Base-by-base conservation (phyloP, 1,140 invertebrate species). In the Saccostrea cuccullata region DNA sequence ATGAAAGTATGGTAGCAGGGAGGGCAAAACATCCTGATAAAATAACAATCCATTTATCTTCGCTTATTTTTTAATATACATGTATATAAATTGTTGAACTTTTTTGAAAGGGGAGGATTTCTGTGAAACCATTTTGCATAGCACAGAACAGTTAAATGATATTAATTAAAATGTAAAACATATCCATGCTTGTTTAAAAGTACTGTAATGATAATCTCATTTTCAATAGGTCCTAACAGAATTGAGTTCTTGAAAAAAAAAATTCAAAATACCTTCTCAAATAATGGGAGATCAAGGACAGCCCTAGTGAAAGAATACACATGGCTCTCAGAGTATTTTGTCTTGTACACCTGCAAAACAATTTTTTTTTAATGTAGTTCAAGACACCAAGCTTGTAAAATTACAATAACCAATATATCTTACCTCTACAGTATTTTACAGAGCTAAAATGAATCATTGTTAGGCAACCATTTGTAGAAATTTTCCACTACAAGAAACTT, bases 1-100 rank as follows among this genome's bases (percentile, higher is more conserved):
- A 23, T 96, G 93, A 90, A 96, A 96, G 92, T 96, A 96, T 15
- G 96, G 95, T 17, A 98, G 91, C 58, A 97, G 96, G 60, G 96
- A 95, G 0, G 97, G 97, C 85, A 98, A 93, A 86, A 98, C 96
- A 82, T 97, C 92, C 92, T 93, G 77, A 20, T n/a, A 8, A 13
- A 20, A 70, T 26, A n/a, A n/a, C n/a, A 36, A 36, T 36, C 2
- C 0, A 36, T 36, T 36, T 36, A 0, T 36, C 30, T 36, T 36
- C 0, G 30, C 2, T 36, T 36, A 36, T 70, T n/a, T 70, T 20
- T 70, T 20, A 8, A 70, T n/a, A 70, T 20, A 70, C 1, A 70
- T 70, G 9, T 47, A 47, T 47, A 47, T 47, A 47, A 36, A 0
- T 36, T 36, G 30, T 36, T 36, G 30, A 0, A 36, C 30, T 36